Percentiles rank a stretch among this genome's conserved stretches.
phyloP scores from a whole-genome alignment of 2,888 invertebrate genomes.

The Tenthredo scrophulariae region DNA sequence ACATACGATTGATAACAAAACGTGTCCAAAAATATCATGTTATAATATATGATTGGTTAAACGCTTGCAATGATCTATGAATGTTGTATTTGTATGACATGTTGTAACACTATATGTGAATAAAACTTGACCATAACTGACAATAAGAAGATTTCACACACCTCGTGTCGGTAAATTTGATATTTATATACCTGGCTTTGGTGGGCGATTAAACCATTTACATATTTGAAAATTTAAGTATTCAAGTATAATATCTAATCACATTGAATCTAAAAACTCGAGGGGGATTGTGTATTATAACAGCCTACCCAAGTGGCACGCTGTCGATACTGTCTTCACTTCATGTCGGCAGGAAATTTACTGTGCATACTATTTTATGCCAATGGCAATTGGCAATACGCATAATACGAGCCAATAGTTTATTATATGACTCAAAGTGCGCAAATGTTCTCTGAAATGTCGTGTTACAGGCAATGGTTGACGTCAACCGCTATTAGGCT shows the following conservation, averaged over 20 bases:
- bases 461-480: too few relatives aligned
- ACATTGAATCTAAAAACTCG: not conserved
- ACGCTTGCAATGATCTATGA: not conserved
- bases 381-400: too few relatives aligned
- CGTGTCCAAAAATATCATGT: not conserved
- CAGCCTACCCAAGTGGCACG: too few relatives aligned
- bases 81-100: not conserved
- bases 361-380: too few relatives aligned
- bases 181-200: not conserved
- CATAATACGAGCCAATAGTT: too few relatives aligned
- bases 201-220: not conserved
- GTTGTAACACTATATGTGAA: not conserved
- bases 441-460: too few relatives aligned
- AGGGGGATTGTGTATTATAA: not conserved
- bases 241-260: not conserved
- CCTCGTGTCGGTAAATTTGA: not conserved
- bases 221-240: not conserved
- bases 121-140: not conserved
- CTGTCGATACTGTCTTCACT: too few relatives aligned
- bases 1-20: not conserved
- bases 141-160: not conserved
- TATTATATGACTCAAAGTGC: too few relatives aligned
- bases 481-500: too few relatives aligned
- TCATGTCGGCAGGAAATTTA: too few relatives aligned
- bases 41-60: not conserved